Base-by-base conservation (phyloP, 2,113 vertebrate genomes). In the Eptatretus burgeri region DNA sequence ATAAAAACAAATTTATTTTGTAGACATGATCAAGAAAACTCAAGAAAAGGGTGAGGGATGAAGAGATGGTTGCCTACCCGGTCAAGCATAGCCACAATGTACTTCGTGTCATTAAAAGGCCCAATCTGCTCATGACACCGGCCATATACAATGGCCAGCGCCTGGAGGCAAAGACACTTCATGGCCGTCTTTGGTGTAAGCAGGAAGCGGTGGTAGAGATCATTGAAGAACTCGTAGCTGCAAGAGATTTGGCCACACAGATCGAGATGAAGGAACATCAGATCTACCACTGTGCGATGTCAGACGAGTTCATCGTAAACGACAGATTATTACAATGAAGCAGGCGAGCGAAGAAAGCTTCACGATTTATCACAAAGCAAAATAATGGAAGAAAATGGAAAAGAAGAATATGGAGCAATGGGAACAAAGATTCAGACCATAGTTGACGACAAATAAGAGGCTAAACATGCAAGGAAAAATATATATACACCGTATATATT, bases 131-230 rank as follows among this genome's bases (percentile, higher is more conserved):
- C 84, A 64, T 74, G 81, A 74, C 91, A 98, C 69, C 86, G 83
- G 67, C 88, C 83, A 18, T 98, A 96, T 69, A 96, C 89, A 73
- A 98, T 94, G 27, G 88, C 75, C 66, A 98, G 74, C 2, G 91
- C 91, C 81, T 98, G 91, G 68, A 98, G 79, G 74, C 91, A 98
- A 67, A 96, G 74, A 73, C 91, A 96, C 77, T 96, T 98, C 91
- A 98, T 98, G 67, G 79, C 78, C 64, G 94, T 82, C 82, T 96
- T 95, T 64, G 91, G 91, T 9, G 89, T 96, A 17, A 98, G 84
- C 73, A 98, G 76, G 71, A 96, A 98, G 62, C 88, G 89, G 69
- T 98, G 91, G 73, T 98, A 96, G 52, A 98, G 83, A 19, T 98
- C 91, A 69, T 95, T 98, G 75, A 98, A 98, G 74, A 98, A 98